These are phyloP conservation scores for Pygocentrus nattereri DNA, from an alignment of 2,797 vertebrate genomes.

Conservation along the genomic window DNA sequence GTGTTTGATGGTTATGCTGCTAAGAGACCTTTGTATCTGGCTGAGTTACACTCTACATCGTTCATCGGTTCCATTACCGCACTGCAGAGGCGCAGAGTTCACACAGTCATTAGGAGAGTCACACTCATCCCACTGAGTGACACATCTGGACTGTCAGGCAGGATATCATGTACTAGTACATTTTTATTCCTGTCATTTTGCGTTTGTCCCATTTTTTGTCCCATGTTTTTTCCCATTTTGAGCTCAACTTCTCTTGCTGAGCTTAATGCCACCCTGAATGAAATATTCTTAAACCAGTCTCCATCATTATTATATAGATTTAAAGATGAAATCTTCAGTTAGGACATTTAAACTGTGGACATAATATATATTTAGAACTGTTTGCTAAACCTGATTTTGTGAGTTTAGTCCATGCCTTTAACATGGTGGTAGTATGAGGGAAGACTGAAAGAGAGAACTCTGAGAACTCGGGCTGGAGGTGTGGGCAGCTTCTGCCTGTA, in stretches of 20 bases:
- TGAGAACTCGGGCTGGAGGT: no score
- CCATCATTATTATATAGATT: neutral
- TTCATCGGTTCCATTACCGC: constrained; percentile 46
- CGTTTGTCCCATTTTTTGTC: constrained; percentile 11
- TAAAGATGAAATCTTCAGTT: neutral
- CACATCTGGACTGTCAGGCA: constrained; percentile 37
- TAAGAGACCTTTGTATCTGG: constrained; percentile 34
- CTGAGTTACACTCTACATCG: constrained; percentile 36
- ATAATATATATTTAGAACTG: no score
- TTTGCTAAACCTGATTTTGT: neutral
- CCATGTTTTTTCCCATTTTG: neutral
- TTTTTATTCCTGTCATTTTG: constrained; percentile 8
- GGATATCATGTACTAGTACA: constrained; percentile 6
- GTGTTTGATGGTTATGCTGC: constrained; percentile 11
- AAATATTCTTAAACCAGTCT: neutral
- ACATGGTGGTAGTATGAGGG: no score
- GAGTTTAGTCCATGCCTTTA: no score
- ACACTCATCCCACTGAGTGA: constrained; percentile 28
- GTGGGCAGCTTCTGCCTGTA: no score
- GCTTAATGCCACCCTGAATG: neutral
- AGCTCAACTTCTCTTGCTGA: neutral
- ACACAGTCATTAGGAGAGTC: constrained; percentile 15
- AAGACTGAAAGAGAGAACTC: no score
- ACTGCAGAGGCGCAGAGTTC: constrained; percentile 14
- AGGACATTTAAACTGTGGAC: neutral